Percentiles rank a stretch among this genome's conserved stretches.
These are phyloP conservation scores for Pithys albifrons DNA, from an alignment of 2,113 vertebrate species.

Conservation along the genomic window DNA sequence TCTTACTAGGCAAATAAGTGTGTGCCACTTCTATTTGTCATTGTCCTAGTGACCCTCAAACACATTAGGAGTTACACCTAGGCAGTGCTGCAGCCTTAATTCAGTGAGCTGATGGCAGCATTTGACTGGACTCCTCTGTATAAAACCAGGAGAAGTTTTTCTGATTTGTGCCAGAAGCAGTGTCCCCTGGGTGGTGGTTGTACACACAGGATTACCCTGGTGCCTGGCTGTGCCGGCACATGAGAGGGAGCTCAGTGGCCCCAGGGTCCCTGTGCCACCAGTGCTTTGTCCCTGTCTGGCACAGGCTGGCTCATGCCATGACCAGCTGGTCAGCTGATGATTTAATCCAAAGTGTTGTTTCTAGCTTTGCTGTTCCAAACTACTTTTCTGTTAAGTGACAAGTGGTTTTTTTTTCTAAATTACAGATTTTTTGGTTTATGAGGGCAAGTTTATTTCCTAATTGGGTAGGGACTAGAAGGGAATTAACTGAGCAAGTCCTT, in stretches of 20 bases:
- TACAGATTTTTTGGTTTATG: background rate
- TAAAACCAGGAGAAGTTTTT: background rate
- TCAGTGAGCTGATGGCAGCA: rapidly evolving
- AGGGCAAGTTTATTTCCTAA: background rate
- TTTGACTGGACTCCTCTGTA: background rate
- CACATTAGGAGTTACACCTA: rapidly evolving
- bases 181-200: rapidly evolving
- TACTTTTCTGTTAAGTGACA: background rate
- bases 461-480: background rate
- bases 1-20: background rate
- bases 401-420: background rate
- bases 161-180: background rate
- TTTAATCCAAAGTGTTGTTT: background rate
- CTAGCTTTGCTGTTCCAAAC: background rate
- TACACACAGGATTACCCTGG: rapidly evolving
- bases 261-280: rapidly evolving
- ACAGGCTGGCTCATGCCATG: rapidly evolving
- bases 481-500: background rate
- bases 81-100: background rate
- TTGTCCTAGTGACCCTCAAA: background rate
- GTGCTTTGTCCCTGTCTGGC: rapidly evolving
- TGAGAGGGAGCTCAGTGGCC: rapidly evolving
- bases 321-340: rapidly evolving
- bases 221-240: rapidly evolving
- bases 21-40: background rate